phyloP scores from a whole-genome alignment of 1,140 invertebrate species.

The Cydia amplana region DNA sequence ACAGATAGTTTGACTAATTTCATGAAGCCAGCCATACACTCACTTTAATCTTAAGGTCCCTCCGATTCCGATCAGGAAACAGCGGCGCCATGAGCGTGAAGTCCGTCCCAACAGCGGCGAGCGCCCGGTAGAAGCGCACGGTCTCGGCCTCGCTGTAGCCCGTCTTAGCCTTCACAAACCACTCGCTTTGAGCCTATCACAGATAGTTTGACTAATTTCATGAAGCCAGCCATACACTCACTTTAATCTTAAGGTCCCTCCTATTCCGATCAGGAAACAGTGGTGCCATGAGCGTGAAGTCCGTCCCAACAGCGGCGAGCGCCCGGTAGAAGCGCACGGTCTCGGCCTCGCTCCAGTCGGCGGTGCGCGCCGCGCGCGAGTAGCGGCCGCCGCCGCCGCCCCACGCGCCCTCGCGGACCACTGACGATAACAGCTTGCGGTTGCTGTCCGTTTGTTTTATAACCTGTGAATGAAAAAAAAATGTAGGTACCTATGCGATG shows the following conservation, averaged over 20 bases:
- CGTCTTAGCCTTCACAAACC: no score
- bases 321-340: slow-evolving; percentile 93
- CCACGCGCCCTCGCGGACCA: slow-evolving; percentile 83
- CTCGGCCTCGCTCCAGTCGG: slow-evolving; percentile 85
- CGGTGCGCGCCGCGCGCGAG: slow-evolving; percentile 81
- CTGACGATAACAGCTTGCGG: slow-evolving; percentile 80
- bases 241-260: slow-evolving; percentile 89
- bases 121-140: slow-evolving; percentile 91
- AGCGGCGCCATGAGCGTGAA: slow-evolving; percentile 92
- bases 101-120: slow-evolving; percentile 93
- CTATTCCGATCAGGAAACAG: slow-evolving; percentile 90
- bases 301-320: slow-evolving; percentile 92
- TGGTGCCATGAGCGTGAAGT: slow-evolving; percentile 92
- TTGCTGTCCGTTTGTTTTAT: slow-evolving; percentile 87
- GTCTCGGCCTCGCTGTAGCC: slow-evolving; percentile 87
- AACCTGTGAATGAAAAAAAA: slow-evolving; percentile 54
- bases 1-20: no score
- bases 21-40: no score
- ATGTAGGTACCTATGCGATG: no score
- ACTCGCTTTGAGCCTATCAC: no score
- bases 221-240: no score
- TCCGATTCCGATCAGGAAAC: slow-evolving; percentile 88
- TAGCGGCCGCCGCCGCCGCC: slow-evolving; percentile 82
- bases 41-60: slow-evolving; percentile 89
- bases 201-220: no score